phyloP scores from a whole-genome alignment of 1,140 invertebrate species.

The Drosophila kanapiae region DNA sequence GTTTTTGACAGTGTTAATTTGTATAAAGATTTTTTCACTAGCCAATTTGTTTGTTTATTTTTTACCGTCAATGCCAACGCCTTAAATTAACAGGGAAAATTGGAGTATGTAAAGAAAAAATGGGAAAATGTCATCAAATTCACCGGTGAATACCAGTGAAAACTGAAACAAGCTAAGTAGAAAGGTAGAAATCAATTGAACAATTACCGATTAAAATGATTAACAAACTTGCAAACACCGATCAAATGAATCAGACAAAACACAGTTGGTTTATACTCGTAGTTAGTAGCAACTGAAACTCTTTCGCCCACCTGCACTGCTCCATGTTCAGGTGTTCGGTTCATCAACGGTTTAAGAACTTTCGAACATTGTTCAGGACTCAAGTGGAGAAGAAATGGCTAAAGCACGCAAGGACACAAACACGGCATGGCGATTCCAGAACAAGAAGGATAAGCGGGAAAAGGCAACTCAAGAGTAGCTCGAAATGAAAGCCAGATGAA shows the following conservation, averaged over 20 bases:
- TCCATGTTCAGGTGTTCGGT: constrained; percentile 21
- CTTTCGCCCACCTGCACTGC: not conserved
- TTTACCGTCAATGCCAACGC: not conserved
- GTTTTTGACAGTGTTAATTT: no score
- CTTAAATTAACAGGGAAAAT: not conserved
- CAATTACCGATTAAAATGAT: constrained; percentile 7
- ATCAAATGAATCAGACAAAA: constrained; percentile 10
- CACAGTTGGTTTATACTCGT: not conserved
- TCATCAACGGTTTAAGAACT: constrained; percentile 39
- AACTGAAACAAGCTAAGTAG: not conserved
- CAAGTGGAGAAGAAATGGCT: constrained; percentile 31
- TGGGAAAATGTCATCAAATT: not conserved
- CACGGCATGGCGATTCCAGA: not conserved
- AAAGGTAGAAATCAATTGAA: not conserved
- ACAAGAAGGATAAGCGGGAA: constrained; percentile 20
- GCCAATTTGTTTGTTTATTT: not conserved
- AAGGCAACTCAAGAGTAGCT: constrained; percentile 41
- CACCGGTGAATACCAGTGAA: not conserved
- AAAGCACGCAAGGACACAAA: constrained; percentile 25
- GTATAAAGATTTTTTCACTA: no score
- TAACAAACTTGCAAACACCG: constrained; percentile 21
- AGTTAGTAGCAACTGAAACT: constrained; percentile 9
- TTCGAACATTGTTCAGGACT: constrained; percentile 41
- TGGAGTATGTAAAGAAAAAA: not conserved
- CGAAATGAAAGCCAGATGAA: constrained; percentile 48